A percentile compares a stretch with the other conserved stretches of the same genome.
phyloP scores from a whole-genome alignment of 1,140 invertebrate genomes.

The Bathynomus jamesi region DNA sequence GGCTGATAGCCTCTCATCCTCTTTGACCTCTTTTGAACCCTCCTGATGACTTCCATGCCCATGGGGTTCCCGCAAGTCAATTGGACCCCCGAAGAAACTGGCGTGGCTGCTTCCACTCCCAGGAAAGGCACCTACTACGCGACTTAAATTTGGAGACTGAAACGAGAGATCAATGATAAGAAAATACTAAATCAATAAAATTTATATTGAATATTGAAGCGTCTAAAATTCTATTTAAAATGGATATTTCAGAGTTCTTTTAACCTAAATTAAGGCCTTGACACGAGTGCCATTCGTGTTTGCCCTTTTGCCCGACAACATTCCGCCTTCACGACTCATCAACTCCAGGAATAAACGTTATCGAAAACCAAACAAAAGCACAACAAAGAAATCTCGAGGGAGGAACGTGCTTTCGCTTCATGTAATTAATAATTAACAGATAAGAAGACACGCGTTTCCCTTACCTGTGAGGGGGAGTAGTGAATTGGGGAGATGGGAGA shows the following conservation, averaged over 20 bases:
- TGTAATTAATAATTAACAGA: background rate
- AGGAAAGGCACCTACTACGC: constrained; percentile 12
- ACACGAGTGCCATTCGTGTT: too few relatives aligned
- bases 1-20: constrained; percentile 41
- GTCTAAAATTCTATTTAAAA: too few relatives aligned
- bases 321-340: too few relatives aligned
- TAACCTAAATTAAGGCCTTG: too few relatives aligned
- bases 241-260: too few relatives aligned
- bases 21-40: constrained; percentile 39
- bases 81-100: constrained; percentile 7
- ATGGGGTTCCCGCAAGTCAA: constrained; percentile 21
- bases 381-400: too few relatives aligned
- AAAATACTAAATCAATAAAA: too few relatives aligned
- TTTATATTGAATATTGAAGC: too few relatives aligned
- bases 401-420: too few relatives aligned
- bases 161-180: too few relatives aligned
- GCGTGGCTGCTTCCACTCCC: constrained; percentile 33
- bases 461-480: constrained; percentile 30
- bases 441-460: background rate
- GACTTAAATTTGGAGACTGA: constrained; percentile 24
- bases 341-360: background rate
- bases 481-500: constrained; percentile 36
- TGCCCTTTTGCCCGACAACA: too few relatives aligned
- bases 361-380: background rate
- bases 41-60: constrained; percentile 10